Percentiles rank a stretch among this genome's conserved stretches.
Conservation (phyloP, 2,888 invertebrate species). For the Lycaena phlaeas region DNA sequence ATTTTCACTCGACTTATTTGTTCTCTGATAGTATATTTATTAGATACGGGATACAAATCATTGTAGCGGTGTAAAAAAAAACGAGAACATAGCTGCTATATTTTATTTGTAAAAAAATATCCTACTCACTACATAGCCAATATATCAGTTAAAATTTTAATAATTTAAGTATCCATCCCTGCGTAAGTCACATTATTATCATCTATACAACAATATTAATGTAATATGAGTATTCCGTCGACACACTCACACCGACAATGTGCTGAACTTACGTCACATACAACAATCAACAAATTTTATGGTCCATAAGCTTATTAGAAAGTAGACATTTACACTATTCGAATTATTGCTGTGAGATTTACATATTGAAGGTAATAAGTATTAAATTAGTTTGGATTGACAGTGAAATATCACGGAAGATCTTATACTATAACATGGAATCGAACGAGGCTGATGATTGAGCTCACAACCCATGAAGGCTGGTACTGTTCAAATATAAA, state of each 20-base stretch:
- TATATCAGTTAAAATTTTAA: slow-evolving; percentile 74
- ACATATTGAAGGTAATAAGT: slow-evolving; percentile 13
- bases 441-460: slow-evolving; percentile 17
- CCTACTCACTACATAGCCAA: slow-evolving; percentile 79
- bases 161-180: slow-evolving; percentile 75
- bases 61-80: too few species aligned
- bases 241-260: slow-evolving; percentile 50
- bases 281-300: slow-evolving; percentile 49
- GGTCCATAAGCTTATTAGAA: slow-evolving; percentile 58
- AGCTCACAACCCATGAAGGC: slow-evolving; percentile 22
- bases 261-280: slow-evolving; percentile 62
- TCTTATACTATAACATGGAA: slow-evolving; percentile 20
- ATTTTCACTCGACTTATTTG: too few species aligned
- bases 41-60: too few species aligned
- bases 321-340: slow-evolving; percentile 31
- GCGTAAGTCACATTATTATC: slow-evolving; percentile 74
- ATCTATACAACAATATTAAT: slow-evolving; percentile 72
- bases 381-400: slow-evolving; percentile 14
- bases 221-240: slow-evolving; percentile 68
- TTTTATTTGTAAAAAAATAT: slow-evolving; percentile 82
- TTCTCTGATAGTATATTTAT: too few species aligned
- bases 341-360: slow-evolving; percentile 14
- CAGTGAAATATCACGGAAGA: slow-evolving; percentile 18
- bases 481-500: too few species aligned
- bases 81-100: slow-evolving; percentile 64